These are phyloP conservation scores for Hippoglossus hippoglossus DNA, from an alignment of 2,797 vertebrate species.

Conservation along the genomic window DNA sequence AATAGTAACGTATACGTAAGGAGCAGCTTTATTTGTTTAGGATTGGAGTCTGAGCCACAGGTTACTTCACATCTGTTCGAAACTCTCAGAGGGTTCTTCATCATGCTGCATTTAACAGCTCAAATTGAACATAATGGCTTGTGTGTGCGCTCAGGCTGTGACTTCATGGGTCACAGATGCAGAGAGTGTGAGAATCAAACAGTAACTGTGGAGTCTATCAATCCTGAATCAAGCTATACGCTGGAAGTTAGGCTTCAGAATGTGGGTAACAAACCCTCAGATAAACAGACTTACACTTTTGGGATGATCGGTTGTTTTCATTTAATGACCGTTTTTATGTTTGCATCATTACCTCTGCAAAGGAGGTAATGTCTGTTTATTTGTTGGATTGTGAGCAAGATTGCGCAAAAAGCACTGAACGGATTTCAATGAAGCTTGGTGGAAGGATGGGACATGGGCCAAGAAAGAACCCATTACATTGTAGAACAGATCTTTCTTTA, in stretches of 20 bases:
- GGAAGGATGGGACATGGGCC: too few species aligned
- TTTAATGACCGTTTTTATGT: too few species aligned
- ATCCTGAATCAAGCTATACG: neutral
- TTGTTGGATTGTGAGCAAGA: too few species aligned
- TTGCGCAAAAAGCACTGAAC: too few species aligned
- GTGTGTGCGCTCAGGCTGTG: conserved; percentile 10
- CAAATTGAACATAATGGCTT: conserved; percentile 7
- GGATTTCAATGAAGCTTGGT: too few species aligned
- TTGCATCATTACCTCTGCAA: too few species aligned
- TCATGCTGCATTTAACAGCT: neutral
- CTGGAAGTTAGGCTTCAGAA: neutral
- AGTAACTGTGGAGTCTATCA: too few species aligned
- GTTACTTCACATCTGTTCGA: neutral
- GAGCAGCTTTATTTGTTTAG: neutral
- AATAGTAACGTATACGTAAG: neutral
- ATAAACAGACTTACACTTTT: conserved; percentile 9
- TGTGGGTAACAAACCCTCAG: neutral
- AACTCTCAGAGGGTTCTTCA: neutral
- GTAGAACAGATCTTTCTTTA: too few species aligned
- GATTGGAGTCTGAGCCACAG: neutral
- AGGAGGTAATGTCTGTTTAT: too few species aligned
- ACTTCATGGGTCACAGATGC: conserved; percentile 32
- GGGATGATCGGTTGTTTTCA: too few species aligned
- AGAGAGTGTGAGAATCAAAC: neutral
- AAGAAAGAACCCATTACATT: too few species aligned